A percentile compares a stretch with the other conserved stretches of the same genome.
Evolutionary conservation across 2,888 invertebrate species (phyloP).

Genomic region (Nymphalis c-album): DNA sequence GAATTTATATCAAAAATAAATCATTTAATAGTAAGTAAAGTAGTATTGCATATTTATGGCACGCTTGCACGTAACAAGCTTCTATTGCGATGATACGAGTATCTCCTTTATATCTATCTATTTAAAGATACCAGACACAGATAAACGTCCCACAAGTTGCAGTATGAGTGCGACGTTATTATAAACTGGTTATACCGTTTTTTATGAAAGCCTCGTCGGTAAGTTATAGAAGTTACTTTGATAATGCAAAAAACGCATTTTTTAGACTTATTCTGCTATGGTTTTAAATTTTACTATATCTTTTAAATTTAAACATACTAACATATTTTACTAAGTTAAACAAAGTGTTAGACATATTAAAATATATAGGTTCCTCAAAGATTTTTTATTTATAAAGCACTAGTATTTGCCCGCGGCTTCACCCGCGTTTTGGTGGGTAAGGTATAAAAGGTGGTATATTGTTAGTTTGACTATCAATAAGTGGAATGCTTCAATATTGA

Average conservation of each 20-base stretch:
- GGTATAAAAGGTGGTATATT: too few species aligned
- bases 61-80: neutral
- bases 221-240: neutral
- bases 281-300: too few species aligned
- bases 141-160: conserved; percentile 7
- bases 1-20: neutral
- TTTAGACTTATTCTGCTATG: too few species aligned
- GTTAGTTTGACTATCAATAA: too few species aligned
- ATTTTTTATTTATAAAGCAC: too few species aligned
- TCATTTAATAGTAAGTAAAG: conserved; percentile 1
- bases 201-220: conserved; percentile 1
- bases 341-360: too few species aligned
- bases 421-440: too few species aligned
- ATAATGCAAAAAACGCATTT: neutral
- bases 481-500: too few species aligned
- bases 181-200: conserved; percentile 18
- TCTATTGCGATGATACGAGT: neutral
- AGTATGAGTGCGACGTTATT: conserved; percentile 15
- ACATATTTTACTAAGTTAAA: too few species aligned
- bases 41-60: neutral
- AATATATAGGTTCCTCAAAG: too few species aligned
- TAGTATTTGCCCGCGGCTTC: too few species aligned
- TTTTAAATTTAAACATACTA: too few species aligned
- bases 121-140: conserved; percentile 17
- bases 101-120: neutral